Percentiles rank a stretch among this genome's conserved stretches.
Evolutionary conservation across 2,797 vertebrate genomes (phyloP).

Genomic region (Microctenopoma steveboyesi): DNA sequence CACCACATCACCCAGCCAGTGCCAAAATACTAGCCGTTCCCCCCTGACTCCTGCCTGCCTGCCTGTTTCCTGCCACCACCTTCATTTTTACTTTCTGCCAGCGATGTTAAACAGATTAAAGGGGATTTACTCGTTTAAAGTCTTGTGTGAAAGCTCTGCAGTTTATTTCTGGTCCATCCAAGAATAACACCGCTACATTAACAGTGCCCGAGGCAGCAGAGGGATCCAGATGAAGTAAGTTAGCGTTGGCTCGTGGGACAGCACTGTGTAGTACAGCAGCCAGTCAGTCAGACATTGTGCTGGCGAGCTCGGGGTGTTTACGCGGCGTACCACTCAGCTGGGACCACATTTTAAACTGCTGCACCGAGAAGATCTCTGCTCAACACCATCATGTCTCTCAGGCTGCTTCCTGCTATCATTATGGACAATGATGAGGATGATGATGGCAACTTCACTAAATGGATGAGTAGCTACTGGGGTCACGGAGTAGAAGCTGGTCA

Average conservation of each 20-base stretch:
- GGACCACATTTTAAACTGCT: constrained; percentile 31
- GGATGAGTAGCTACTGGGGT: constrained; percentile 99
- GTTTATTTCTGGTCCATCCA: constrained; percentile 69
- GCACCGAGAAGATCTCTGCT: constrained; percentile 47
- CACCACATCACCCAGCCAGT: constrained; percentile 55
- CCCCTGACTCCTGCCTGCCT: constrained; percentile 34
- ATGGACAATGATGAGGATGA: constrained; percentile 95
- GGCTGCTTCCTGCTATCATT: constrained; percentile 76
- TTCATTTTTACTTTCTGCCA: constrained; percentile 47
- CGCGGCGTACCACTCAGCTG: constrained; percentile 13
- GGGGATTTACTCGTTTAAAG: constrained; percentile 85
- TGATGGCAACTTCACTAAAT: constrained; percentile 95
- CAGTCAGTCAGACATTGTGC: constrained; percentile 42
- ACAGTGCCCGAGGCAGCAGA: constrained; percentile 38
- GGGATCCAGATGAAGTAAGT: constrained; percentile 59
- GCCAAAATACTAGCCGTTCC: constrained; percentile 46
- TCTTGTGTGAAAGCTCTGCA: constrained; percentile 62
- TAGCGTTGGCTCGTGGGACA: constrained; percentile 46
- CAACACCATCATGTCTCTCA: constrained; percentile 78
- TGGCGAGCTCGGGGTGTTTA: constrained; percentile 51
- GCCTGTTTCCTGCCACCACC: constrained; percentile 38
- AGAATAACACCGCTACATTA: constrained; percentile 62
- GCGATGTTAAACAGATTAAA: constrained; percentile 82
- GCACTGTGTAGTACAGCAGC: constrained; percentile 35
- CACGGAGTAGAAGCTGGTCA: constrained; percentile 77